Evolutionary conservation across 2,888 invertebrate genomes (phyloP).

Genomic region (Gnatocerus cornutus): DNA sequence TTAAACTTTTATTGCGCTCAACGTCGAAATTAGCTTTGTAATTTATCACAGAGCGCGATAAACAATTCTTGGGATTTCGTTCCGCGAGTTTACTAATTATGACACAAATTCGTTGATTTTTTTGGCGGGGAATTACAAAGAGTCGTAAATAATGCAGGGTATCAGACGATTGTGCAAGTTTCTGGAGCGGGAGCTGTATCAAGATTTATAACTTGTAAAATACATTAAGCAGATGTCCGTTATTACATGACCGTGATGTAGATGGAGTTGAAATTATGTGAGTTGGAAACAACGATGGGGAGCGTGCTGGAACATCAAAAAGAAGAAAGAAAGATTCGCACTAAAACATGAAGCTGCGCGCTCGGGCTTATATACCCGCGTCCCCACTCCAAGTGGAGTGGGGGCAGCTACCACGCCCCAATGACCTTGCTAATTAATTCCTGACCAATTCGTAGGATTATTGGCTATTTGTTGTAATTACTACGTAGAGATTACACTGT

Average conservation of each 20-base stretch:
- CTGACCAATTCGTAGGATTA: constrained; percentile 2
- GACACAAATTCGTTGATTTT: constrained; percentile 9
- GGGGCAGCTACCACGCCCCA: no score
- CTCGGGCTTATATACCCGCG: no score
- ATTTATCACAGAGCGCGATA: constrained; percentile 24
- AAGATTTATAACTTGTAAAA: constrained; percentile 60
- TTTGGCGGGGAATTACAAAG: constrained; percentile 32
- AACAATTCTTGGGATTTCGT: constrained; percentile 16
- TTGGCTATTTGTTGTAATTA: constrained; percentile 3
- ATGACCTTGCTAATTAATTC: background rate
- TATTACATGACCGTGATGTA: constrained; percentile 58
- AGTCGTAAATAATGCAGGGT: constrained; percentile 40
- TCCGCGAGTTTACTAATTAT: constrained; percentile 9
- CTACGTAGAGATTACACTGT: constrained; percentile 6
- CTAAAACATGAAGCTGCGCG: no score
- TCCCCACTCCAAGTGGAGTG: no score
- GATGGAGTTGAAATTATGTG: constrained; percentile 58
- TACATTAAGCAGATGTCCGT: constrained; percentile 61
- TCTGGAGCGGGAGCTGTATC: constrained; percentile 45
- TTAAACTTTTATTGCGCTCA: constrained; percentile 37
- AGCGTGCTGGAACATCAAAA: no score
- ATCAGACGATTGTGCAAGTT: constrained; percentile 44
- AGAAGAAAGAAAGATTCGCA: no score
- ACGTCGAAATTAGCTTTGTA: constrained; percentile 34
- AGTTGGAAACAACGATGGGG: constrained; percentile 53